These are phyloP conservation scores for Rhineura floridana DNA, from an alignment of 2,113 vertebrate genomes.

Conservation along the genomic window DNA sequence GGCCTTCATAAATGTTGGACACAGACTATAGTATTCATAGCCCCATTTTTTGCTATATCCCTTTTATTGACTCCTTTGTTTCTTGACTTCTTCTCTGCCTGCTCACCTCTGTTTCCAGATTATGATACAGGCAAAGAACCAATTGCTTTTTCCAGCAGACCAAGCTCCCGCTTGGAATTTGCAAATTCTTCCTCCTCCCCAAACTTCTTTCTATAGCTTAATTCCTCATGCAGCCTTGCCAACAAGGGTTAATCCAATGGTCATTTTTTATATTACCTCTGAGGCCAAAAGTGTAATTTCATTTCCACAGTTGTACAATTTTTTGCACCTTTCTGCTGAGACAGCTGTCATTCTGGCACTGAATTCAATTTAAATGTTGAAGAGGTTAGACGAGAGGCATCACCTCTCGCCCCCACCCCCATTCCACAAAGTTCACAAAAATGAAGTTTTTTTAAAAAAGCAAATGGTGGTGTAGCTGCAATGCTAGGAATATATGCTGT, in stretches of 20 bases:
- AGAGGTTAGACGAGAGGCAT: neutral
- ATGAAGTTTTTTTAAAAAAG: neutral
- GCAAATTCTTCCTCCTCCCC: neutral
- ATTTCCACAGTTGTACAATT: neutral
- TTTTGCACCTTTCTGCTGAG: constrained; percentile 3
- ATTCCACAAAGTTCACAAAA: neutral
- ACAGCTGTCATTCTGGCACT: neutral
- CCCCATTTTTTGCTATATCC: neutral
- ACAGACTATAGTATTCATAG: neutral
- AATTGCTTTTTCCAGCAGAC: neutral
- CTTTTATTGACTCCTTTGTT: too few relatives aligned
- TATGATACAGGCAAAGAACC: too few relatives aligned
- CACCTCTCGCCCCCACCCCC: neutral
- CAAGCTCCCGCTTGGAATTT: neutral
- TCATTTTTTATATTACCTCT: neutral
- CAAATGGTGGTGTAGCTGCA: neutral
- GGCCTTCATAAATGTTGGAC: neutral
- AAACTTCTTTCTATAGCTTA: neutral
- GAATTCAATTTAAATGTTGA: constrained; percentile 4
- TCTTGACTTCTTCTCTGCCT: neutral
- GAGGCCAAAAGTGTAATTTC: neutral
- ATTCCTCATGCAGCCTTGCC: neutral
- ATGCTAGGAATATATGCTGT: neutral
- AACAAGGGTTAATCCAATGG: constrained; percentile 1
- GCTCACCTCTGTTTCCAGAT: neutral